phyloP scores from a whole-genome alignment of 2,797 vertebrate species.

The Columba guinea region DNA sequence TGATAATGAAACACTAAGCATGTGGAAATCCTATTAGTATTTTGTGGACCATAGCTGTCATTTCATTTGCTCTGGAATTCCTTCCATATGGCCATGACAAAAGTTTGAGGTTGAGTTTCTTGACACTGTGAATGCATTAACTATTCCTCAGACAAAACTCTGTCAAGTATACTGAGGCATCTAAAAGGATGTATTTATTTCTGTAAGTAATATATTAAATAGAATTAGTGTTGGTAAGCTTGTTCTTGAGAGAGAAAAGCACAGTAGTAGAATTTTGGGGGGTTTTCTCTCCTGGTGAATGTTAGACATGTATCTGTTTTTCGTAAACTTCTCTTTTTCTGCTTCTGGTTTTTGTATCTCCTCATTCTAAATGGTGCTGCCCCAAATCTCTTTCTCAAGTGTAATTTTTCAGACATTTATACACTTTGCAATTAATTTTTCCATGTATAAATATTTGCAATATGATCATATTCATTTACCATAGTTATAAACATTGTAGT shows the following conservation, averaged over 20 bases:
- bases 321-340: neutral
- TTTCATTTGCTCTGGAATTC: constrained; percentile 50
- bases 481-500: neutral
- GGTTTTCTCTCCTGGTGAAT: neutral
- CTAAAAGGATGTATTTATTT: constrained; percentile 24
- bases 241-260: neutral
- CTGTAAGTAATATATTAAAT: neutral
- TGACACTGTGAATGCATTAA: constrained; percentile 25
- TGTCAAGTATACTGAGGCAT: neutral
- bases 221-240: neutral
- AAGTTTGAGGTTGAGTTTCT: constrained; percentile 21
- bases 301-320: neutral
- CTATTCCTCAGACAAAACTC: constrained; percentile 12
- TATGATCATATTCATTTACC: neutral
- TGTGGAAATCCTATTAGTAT: constrained; percentile 29
- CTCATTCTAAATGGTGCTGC: neutral
- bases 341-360: neutral
- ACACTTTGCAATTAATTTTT: neutral
- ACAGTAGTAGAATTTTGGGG: neutral
- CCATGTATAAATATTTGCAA: neutral
- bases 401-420: neutral
- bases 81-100: neutral
- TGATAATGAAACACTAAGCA: constrained; percentile 14
- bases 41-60: neutral
- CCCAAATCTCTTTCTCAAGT: neutral